Conservation (phyloP, 2,797 vertebrate genomes). For the Arvicola amphibius region DNA sequence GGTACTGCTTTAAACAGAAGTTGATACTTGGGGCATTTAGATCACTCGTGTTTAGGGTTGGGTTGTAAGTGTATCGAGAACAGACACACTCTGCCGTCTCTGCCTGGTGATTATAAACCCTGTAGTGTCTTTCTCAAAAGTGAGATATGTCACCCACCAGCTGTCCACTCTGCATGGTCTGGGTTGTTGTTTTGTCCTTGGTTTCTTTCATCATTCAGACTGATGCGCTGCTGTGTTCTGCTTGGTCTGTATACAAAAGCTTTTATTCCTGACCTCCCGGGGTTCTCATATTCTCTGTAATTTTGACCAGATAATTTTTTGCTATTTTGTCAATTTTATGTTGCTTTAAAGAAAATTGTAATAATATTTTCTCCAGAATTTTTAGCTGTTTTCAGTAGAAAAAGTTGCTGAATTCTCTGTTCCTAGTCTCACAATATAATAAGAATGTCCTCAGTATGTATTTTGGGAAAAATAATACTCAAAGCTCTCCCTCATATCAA, state of each 20-base stretch:
- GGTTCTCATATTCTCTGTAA: constrained; percentile 4
- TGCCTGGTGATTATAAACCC: background rate
- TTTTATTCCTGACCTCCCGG: constrained; percentile 40
- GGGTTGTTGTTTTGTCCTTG: constrained; percentile 46
- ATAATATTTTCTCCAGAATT: constrained; percentile 40
- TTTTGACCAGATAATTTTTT: constrained; percentile 54
- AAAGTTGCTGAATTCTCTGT: constrained; percentile 45
- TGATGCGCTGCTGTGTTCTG: background rate
- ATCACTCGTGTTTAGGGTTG: background rate
- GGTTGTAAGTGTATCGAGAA: background rate
- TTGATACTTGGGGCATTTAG: constrained; percentile 21
- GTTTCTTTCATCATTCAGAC: background rate
- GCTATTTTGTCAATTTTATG: background rate
- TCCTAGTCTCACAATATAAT: constrained; percentile 50
- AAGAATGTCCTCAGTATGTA: background rate
- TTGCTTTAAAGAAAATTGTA: constrained; percentile 26
- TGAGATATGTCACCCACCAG: background rate
- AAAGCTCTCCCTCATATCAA: background rate
- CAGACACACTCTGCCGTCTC: background rate
- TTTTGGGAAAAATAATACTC: background rate
- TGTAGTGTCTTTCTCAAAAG: constrained; percentile 11
- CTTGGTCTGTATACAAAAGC: background rate
- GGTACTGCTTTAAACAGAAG: constrained; percentile 49
- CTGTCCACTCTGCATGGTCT: background rate
- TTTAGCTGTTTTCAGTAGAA: constrained; percentile 47